Conservation (phyloP, 2,888 invertebrate species). For the Leptopilina drosophilae region DNA sequence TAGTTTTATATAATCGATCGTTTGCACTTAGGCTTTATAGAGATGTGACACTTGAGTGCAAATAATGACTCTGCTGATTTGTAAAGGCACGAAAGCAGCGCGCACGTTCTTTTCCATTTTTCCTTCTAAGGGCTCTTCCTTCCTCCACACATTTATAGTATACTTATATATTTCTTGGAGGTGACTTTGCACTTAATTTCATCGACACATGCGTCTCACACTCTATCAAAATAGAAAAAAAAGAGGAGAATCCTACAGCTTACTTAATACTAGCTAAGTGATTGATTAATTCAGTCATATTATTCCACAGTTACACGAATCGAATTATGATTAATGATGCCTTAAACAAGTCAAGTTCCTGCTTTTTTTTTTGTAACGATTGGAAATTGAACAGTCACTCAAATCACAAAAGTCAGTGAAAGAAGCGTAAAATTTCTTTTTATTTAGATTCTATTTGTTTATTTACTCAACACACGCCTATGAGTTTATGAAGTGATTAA, state of each 20-base stretch:
- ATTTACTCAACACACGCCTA: too few species aligned
- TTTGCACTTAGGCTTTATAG: constrained; percentile 59
- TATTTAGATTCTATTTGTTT: too few species aligned
- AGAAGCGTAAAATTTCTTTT: too few species aligned
- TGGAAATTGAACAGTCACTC: too few species aligned
- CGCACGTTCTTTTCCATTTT: constrained; percentile 49
- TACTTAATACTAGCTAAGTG: constrained; percentile 60
- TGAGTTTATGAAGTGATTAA: too few species aligned
- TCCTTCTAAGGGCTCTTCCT: constrained; percentile 53
- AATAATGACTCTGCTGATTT: constrained; percentile 64
- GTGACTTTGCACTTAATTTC: constrained; percentile 60
- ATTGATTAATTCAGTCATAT: constrained; percentile 71
- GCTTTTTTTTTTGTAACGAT: too few species aligned
- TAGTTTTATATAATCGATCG: constrained; percentile 21
- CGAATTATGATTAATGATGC: constrained; percentile 72
- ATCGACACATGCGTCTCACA: constrained; percentile 45
- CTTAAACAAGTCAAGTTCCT: too few species aligned
- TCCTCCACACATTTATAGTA: background rate
- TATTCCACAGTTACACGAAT: constrained; percentile 65
- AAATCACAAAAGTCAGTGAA: too few species aligned
- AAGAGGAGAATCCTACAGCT: constrained; percentile 30
- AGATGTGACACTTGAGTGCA: constrained; percentile 62
- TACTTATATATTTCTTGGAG: constrained; percentile 34
- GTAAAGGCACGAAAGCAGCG: constrained; percentile 49
- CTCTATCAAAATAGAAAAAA: background rate